A percentile compares a stretch with the other conserved stretches of the same genome.
Conservation (phyloP, 2,888 invertebrate species). For the Saturnia pavonia region DNA sequence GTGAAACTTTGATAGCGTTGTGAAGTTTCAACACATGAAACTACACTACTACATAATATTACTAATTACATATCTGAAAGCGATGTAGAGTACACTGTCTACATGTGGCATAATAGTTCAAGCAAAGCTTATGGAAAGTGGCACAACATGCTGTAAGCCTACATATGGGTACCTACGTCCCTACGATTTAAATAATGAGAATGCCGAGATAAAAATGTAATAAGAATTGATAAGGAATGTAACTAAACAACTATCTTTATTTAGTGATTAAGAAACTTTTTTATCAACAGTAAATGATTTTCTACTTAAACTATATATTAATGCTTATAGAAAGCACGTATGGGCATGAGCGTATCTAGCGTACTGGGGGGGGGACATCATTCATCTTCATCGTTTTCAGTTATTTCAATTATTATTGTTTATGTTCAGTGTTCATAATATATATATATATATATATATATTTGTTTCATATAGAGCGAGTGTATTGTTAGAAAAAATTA, state of each 20-base stretch:
- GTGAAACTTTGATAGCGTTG: background rate
- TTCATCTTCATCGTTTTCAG: too few relatives aligned
- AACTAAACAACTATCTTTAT: background rate
- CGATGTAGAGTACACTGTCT: background rate
- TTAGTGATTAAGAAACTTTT: conserved; percentile 5
- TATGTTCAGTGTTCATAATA: too few relatives aligned
- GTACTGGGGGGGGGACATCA: too few relatives aligned
- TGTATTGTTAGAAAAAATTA: too few relatives aligned
- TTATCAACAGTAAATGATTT: too few relatives aligned
- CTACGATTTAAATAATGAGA: conserved; percentile 35
- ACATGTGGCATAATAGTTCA: conserved; percentile 18
- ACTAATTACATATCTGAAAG: conserved; percentile 8
- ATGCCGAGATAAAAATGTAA: conserved; percentile 26
- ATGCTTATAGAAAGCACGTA: too few relatives aligned
- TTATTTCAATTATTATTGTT: too few relatives aligned
- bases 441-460: too few relatives aligned
- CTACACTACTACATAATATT: background rate
- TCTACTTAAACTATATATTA: too few relatives aligned
- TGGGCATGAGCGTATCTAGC: too few relatives aligned
- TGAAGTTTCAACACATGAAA: too few relatives aligned
- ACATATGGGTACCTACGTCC: conserved; percentile 30
- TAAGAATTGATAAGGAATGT: conserved; percentile 25
- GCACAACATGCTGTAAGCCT: conserved; percentile 24
- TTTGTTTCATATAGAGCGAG: too few relatives aligned
- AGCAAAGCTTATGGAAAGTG: conserved; percentile 33